These are phyloP conservation scores for Crypturellus tataupa DNA, from an alignment of 2,797 vertebrate genomes.

Conservation along the genomic window DNA sequence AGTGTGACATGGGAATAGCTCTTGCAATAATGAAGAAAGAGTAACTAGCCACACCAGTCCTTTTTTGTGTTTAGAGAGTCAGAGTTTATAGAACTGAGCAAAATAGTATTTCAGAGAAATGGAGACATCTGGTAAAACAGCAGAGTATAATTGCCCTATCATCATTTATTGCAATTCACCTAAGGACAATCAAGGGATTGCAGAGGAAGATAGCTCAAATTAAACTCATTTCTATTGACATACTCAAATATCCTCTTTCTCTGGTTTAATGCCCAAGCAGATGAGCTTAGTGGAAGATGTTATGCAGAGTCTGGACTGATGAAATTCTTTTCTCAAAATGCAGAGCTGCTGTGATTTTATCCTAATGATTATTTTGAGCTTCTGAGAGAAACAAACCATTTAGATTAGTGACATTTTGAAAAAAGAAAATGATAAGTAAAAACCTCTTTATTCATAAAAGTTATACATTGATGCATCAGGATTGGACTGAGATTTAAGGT, in stretches of 20 bases:
- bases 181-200: not conserved
- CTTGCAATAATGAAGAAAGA: not conserved
- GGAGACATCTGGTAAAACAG: constrained; percentile 12
- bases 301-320: not conserved
- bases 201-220: not conserved
- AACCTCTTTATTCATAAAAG: not conserved
- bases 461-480: not conserved
- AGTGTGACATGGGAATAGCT: not conserved
- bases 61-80: not conserved
- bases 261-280: not conserved
- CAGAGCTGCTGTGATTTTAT: not conserved
- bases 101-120: constrained; percentile 35
- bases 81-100: not conserved
- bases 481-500: not conserved
- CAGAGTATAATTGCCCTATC: not conserved
- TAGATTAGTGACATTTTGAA: not conserved
- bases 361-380: not conserved
- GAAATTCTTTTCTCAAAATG: not conserved
- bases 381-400: not conserved
- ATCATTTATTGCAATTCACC: constrained; percentile 32
- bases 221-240: not conserved
- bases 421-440: not conserved
- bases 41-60: not conserved
- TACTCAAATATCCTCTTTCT: constrained; percentile 1
- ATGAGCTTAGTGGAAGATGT: not conserved